Percentiles rank a stretch among this genome's conserved stretches.
Evolutionary conservation across 35 echinoderm and acorn worm genomes (phyloP).

Genomic region (Diadema setosum): DNA sequence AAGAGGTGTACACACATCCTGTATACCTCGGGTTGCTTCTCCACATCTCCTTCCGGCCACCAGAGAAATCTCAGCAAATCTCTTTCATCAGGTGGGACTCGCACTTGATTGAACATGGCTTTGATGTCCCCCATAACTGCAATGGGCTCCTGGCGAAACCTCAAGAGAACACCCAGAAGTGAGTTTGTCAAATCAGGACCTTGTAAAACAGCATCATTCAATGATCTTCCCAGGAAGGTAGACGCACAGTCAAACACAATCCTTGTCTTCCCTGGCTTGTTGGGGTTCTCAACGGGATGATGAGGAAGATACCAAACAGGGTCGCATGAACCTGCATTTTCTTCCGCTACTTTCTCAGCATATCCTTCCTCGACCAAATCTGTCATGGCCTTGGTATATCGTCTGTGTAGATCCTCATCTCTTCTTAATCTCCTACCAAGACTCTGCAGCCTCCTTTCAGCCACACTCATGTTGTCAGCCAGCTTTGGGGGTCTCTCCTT

Average conservation of each 20-base stretch:
- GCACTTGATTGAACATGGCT: constrained; percentile 47
- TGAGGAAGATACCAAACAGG: constrained; percentile 37
- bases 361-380: constrained; percentile 3
- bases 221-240: neutral
- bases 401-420: neutral
- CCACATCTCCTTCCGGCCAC: constrained; percentile 39
- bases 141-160: constrained; percentile 41
- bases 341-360: constrained; percentile 9
- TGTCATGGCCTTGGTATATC: neutral
- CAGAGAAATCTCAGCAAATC: constrained; percentile 43
- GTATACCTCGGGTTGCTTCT: neutral
- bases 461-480: neutral
- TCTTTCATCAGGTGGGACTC: constrained; percentile 1
- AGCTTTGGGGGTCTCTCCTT: neutral
- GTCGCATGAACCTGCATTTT: neutral
- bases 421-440: neutral
- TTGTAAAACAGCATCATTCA: constrained; percentile 8
- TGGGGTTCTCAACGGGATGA: constrained; percentile 30
- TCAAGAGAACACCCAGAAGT: constrained; percentile 31
- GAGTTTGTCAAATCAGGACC: constrained; percentile 31
- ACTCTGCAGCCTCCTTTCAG: neutral
- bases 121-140: constrained; percentile 47
- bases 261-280: constrained; percentile 26
- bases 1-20: constrained; percentile 14
- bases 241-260: constrained; percentile 2